These are phyloP conservation scores for Rambutsinella grinnellia DNA, from an alignment of 2,888 invertebrate species.

Conservation along the genomic window DNA sequence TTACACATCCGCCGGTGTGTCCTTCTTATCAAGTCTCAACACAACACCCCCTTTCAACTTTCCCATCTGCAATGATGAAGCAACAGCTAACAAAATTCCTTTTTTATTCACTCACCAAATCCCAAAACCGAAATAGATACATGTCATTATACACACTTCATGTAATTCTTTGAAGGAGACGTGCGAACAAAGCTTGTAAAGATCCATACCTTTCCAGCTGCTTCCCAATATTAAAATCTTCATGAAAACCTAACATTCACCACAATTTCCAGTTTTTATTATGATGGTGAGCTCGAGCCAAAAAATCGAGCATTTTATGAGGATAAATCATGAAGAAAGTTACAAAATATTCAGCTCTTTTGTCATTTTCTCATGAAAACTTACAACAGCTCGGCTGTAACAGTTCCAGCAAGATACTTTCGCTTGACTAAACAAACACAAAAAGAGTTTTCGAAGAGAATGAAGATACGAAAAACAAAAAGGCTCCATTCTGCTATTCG, in stretches of 20 bases:
- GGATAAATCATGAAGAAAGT: neutral
- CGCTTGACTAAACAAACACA: constrained; percentile 31
- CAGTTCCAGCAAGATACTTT: neutral
- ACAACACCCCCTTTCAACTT: constrained; percentile 18
- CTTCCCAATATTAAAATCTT: too few relatives aligned
- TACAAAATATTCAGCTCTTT: too few relatives aligned
- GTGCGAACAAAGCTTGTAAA: constrained; percentile 39
- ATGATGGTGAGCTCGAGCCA: constrained; percentile 47
- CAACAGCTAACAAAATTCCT: constrained; percentile 28
- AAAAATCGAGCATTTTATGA: neutral
- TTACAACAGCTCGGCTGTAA: too few relatives aligned
- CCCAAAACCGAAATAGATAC: neutral
- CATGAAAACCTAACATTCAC: too few relatives aligned
- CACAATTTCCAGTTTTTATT: constrained; percentile 6
- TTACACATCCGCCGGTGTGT: constrained; percentile 46
- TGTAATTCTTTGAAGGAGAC: constrained; percentile 1
- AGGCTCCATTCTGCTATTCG: neutral
- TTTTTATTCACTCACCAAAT: constrained; percentile 2
- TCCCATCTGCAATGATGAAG: constrained; percentile 27
- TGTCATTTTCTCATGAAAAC: too few relatives aligned
- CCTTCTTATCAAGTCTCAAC: neutral
- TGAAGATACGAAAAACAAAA: neutral
- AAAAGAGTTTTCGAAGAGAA: neutral
- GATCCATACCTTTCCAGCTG: too few relatives aligned
- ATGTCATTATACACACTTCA: neutral